Base-by-base conservation (phyloP, 2,797 vertebrate genomes). In the Delichon dasypus region DNA sequence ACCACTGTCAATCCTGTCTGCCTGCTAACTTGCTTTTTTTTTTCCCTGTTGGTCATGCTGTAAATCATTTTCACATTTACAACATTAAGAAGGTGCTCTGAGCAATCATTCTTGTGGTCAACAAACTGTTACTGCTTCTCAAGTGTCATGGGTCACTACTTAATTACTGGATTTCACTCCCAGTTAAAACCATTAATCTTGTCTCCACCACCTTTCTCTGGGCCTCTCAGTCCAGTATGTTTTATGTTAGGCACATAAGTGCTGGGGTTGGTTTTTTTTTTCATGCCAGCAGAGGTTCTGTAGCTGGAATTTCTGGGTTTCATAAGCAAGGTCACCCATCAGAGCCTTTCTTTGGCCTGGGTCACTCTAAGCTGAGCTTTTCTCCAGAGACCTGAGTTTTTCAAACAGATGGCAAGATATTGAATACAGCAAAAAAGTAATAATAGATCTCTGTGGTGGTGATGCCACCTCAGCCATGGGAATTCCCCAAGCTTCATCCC, bases 121-220 rank as follows among this genome's bases (percentile, higher is more conserved):
- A 74, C 93, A 94, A 96, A 96, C 93, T 94, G 82, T 97, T 95
- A 93, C 95, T 95, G 94, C 83, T 89, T 95, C 97, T 97, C 91
- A 80, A 62, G 88, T 96, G 94, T 96, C 94, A 88, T 72, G 89
- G 95, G 95, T 97, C 96, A 95, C 95, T 96, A 92, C 93, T 97
- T 97, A 97, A 96, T 97, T 97, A 96, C 90, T 96, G 72, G 78
- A 92, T 97, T 96, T 97, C 91, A 93, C 96, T 97, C 94, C 89
- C 93, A 89, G 94, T 95, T 95, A 86, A 94, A 95, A 78, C 93
- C 85, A 96, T 97, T 95, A 95, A 95, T 97, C 96, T 97, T 97
- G 93, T 97, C 95, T 96, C 95, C 77, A 74, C 85, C 84, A 82
- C 64, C 83, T 94, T 95, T 89, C 84, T 58, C 61, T 73, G 88